Evolutionary conservation across 2,888 invertebrate species (phyloP).

Genomic region (Papilio elwesi): DNA sequence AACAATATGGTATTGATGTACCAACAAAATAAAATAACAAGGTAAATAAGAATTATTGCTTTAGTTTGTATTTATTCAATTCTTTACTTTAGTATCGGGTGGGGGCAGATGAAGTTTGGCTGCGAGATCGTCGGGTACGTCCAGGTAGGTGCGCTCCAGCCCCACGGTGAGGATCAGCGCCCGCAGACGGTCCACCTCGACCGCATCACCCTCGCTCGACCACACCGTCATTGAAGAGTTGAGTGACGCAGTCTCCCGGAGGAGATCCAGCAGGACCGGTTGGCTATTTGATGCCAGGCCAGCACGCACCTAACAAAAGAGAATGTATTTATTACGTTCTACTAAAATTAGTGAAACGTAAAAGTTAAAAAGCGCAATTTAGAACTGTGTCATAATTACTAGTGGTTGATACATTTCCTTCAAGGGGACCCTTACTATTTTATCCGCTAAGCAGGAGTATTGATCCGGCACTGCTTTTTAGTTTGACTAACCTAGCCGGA

Average conservation of each 20-base stretch:
- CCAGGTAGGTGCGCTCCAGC: slow-evolving; percentile 88
- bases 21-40: not conserved
- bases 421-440: no score
- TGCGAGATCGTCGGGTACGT: slow-evolving; percentile 87
- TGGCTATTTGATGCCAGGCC: slow-evolving; percentile 86
- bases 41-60: slow-evolving; percentile 32
- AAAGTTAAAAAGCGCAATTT: no score
- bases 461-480: no score
- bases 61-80: slow-evolving; percentile 53
- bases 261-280: slow-evolving; percentile 84
- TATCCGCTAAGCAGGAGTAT: no score
- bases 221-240: slow-evolving; percentile 91
- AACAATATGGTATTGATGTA: no score
- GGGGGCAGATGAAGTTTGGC: slow-evolving; percentile 78
- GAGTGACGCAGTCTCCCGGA: slow-evolving; percentile 77
- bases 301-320: slow-evolving; percentile 67
- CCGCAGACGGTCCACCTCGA: slow-evolving; percentile 86
- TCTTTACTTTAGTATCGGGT: slow-evolving; percentile 57
- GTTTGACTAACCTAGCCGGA: no score
- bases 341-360: no score
- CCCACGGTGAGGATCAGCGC: slow-evolving; percentile 88
- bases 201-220: slow-evolving; percentile 87
- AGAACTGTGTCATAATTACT: no score
- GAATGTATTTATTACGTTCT: not conserved
- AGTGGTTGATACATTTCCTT: no score